These are phyloP conservation scores for Trissoscelio sp. DNA, from an alignment of 2,888 invertebrate species.

Conservation along the genomic window DNA sequence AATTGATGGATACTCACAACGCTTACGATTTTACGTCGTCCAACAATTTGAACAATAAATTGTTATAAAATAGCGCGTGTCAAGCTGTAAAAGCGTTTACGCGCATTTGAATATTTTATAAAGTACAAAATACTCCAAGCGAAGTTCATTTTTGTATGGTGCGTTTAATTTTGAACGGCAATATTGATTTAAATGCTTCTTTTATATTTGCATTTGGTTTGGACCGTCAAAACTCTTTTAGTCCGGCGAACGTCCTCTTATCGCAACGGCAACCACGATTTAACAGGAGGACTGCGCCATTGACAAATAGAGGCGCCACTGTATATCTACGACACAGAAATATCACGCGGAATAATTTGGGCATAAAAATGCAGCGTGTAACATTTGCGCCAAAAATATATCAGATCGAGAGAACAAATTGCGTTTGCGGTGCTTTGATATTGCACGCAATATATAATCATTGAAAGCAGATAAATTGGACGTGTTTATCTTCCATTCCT, in stretches of 20 bases:
- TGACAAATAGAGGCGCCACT: conserved; percentile 19
- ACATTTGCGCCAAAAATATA: conserved; percentile 44
- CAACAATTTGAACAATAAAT: background rate
- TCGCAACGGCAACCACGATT: conserved; percentile 1
- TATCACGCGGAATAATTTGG: conserved; percentile 33
- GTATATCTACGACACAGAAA: conserved; percentile 20
- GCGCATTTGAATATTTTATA: too few relatives aligned
- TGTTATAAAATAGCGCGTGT: background rate
- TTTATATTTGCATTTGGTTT: background rate
- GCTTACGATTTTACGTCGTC: background rate
- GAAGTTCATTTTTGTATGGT: too few relatives aligned
- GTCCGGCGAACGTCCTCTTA: too few relatives aligned
- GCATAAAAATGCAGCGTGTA: conserved; percentile 34
- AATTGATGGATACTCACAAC: conserved; percentile 5
- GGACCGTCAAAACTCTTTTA: background rate
- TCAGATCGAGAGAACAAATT: conserved; percentile 53
- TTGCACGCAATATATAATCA: conserved; percentile 49
- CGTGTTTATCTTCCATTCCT: conserved; percentile 63
- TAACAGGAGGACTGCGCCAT: conserved; percentile 11
- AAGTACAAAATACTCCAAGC: too few relatives aligned
- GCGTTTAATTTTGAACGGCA: too few relatives aligned
- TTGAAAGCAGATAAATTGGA: conserved; percentile 37
- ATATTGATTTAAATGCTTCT: too few relatives aligned
- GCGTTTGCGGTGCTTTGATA: conserved; percentile 36
- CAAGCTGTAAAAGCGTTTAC: background rate